phyloP scores from a whole-genome alignment of 53 echinoderm and acorn worm genomes.

The Actinopyga echinites region DNA sequence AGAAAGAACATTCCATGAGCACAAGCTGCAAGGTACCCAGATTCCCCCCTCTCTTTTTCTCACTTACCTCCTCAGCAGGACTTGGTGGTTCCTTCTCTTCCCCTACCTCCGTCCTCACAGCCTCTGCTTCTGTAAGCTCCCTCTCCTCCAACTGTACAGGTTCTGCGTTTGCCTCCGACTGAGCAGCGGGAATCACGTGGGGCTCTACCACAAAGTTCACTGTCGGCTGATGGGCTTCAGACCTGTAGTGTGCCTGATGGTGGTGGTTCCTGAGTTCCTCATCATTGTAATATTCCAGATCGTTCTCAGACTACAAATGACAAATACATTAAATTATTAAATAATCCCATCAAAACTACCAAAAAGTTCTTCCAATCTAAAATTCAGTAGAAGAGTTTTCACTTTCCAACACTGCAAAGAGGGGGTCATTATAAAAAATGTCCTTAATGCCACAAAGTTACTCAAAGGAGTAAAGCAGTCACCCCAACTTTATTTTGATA shows the following conservation, averaged over 20 bases:
- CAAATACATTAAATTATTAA: too few species aligned
- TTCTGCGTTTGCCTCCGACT: slow-evolving; percentile 29
- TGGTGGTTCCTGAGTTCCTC: slow-evolving; percentile 23
- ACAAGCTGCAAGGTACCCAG: too few species aligned
- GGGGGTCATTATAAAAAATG: too few species aligned
- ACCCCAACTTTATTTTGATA: too few species aligned
- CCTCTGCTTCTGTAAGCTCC: slow-evolving; percentile 28
- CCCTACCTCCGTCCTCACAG: not conserved
- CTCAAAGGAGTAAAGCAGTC: too few species aligned
- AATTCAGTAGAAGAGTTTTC: too few species aligned
- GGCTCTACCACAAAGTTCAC: slow-evolving; percentile 34
- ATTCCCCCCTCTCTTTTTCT: not conserved
- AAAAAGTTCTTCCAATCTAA: too few species aligned
- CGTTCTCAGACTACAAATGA: not conserved
- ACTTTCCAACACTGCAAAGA: too few species aligned
- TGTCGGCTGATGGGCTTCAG: not conserved
- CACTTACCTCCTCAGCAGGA: slow-evolving; percentile 2
- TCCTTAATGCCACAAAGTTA: too few species aligned
- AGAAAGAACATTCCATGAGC: too few species aligned
- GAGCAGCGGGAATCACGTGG: slow-evolving; percentile 1
- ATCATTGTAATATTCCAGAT: slow-evolving; percentile 20
- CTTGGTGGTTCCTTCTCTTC: not conserved
- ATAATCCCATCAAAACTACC: too few species aligned
- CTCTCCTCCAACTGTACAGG: slow-evolving; percentile 39
- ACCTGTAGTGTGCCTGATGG: not conserved